phyloP scores from a whole-genome alignment of 2,797 vertebrate genomes.

The Artibeus lituratus region DNA sequence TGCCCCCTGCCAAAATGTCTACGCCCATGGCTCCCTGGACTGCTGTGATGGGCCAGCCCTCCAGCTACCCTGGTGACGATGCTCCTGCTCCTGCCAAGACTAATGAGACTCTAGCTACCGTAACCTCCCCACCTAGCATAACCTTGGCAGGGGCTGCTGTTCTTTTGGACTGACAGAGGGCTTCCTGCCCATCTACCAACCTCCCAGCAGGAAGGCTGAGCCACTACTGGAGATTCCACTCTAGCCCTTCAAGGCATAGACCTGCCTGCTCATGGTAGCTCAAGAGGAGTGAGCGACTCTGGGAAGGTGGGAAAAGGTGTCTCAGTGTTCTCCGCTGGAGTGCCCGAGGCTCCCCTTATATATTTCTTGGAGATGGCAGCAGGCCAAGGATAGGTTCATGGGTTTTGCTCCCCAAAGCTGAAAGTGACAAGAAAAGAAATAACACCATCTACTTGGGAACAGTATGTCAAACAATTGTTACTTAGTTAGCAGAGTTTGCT shows the following conservation, averaged over 20 bases:
- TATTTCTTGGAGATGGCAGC: background rate
- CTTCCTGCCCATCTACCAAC: background rate
- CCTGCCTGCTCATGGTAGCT: background rate
- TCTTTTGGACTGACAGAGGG: background rate
- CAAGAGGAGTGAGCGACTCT: background rate
- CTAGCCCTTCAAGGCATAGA: background rate
- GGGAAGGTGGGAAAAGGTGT: background rate
- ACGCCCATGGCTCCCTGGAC: background rate
- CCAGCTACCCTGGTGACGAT: background rate
- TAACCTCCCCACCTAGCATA: background rate
- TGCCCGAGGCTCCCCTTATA: background rate
- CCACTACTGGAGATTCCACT: background rate
- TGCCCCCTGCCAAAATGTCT: background rate
- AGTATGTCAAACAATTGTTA: background rate
- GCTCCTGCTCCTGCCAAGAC: background rate
- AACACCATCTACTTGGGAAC: background rate
- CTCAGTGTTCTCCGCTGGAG: background rate
- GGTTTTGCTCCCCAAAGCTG: background rate
- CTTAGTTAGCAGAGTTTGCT: background rate
- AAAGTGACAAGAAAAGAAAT: slow-evolving; percentile 2
- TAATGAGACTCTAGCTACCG: background rate
- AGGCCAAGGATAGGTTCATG: background rate
- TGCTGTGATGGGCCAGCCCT: background rate
- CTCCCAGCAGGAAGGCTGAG: background rate
- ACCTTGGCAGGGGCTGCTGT: background rate